phyloP scores from a whole-genome alignment of 1,140 invertebrate genomes.

The Bombus soroeensis region DNA sequence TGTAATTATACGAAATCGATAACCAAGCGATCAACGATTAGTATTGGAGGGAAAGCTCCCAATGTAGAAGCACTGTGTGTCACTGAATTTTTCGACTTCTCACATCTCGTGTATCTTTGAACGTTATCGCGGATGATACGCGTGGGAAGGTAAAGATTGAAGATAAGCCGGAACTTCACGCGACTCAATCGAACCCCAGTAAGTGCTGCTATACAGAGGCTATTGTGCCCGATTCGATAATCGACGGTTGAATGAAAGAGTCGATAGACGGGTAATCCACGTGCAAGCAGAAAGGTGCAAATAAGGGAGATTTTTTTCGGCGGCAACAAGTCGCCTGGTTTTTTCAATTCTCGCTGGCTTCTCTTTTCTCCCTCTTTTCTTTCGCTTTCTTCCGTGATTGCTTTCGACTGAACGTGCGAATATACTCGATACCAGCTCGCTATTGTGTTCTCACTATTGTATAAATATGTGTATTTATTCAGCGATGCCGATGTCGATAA shows the following conservation, averaged over 20 bases:
- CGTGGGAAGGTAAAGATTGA: slow-evolving; percentile 64
- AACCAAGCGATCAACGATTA: too few relatives aligned
- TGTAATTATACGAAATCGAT: too few relatives aligned
- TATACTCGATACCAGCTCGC: not conserved
- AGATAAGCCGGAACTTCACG: slow-evolving; percentile 47
- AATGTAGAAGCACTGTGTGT: not conserved
- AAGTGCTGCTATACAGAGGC: slow-evolving; percentile 58
- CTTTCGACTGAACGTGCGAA: not conserved
- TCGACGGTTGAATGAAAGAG: slow-evolving; percentile 57
- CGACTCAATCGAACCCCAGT: slow-evolving; percentile 56
- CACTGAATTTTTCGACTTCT: slow-evolving; percentile 4
- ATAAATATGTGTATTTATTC: not conserved
- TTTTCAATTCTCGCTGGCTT: not conserved
- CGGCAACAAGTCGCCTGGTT: not conserved
- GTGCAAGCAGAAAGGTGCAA: slow-evolving; percentile 39
- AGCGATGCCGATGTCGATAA: not conserved
- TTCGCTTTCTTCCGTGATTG: not conserved
- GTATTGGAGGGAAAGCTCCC: not conserved
- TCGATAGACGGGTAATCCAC: slow-evolving; percentile 47
- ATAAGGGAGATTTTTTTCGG: slow-evolving; percentile 21
- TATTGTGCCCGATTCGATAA: slow-evolving; percentile 60
- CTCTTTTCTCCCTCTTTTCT: not conserved
- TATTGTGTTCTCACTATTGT: not conserved
- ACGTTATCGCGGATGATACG: slow-evolving; percentile 59
- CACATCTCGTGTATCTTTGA: slow-evolving; percentile 24